A percentile compares a stretch with the other conserved stretches of the same genome.
These are phyloP conservation scores for Ashinkailepas kermadecensis DNA, from an alignment of 2,888 invertebrate genomes.

Conservation along the genomic window DNA sequence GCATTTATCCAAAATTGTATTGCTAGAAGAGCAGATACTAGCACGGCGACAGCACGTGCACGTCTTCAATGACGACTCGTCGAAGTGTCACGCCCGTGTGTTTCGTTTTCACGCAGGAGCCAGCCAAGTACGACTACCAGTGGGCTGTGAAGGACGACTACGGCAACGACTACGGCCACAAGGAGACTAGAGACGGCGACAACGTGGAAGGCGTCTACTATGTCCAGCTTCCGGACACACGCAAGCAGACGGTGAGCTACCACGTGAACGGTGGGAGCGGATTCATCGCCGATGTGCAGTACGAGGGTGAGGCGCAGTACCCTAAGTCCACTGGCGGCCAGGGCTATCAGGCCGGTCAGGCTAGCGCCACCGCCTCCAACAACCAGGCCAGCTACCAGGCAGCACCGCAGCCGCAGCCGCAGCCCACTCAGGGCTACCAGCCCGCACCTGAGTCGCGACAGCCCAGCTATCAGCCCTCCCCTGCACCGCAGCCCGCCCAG, in stretches of 20 bases:
- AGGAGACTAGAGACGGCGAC: background rate
- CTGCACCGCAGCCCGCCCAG: no score
- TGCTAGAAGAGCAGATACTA: no score
- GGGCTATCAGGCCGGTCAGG: background rate
- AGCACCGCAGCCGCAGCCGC: no score
- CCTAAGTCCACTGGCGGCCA: background rate
- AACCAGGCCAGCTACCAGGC: background rate
- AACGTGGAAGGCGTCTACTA: background rate
- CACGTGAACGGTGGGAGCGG: background rate
- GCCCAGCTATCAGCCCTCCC: no score
- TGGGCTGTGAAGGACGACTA: conserved; percentile 1
- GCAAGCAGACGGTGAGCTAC: background rate
- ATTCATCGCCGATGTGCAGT: background rate
- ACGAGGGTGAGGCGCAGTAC: conserved; percentile 2
- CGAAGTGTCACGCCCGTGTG: no score
- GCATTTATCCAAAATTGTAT: no score
- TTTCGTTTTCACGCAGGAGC: background rate
- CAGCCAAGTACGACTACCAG: background rate
- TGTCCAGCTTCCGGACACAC: background rate
- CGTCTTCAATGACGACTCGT: no score
- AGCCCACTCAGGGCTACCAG: no score
- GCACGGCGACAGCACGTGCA: no score
- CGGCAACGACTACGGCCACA: background rate
- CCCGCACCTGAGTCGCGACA: no score
- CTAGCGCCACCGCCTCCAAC: background rate